Percentiles rank a stretch among this genome's conserved stretches.
phyloP scores from a whole-genome alignment of 2,888 invertebrate species.

The Ophion ventricosus region DNA sequence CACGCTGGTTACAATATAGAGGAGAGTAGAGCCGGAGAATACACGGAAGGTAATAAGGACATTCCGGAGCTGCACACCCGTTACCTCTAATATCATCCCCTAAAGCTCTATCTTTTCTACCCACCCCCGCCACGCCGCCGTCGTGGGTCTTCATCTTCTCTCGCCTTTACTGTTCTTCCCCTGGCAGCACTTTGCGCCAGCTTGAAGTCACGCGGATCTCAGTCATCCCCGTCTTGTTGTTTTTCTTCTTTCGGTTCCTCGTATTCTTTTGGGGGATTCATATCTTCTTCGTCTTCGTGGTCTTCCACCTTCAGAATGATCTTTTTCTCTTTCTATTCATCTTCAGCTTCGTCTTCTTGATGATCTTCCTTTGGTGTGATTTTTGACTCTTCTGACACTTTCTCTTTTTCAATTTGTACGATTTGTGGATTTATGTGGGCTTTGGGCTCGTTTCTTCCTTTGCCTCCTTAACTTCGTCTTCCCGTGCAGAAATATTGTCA shows the following conservation, averaged over 20 bases:
- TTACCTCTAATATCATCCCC: slow-evolving; percentile 77
- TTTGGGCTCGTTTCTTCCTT: no score
- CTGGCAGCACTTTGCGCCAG: slow-evolving; percentile 28
- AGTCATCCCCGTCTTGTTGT: slow-evolving; percentile 13
- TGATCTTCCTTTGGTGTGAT: no score
- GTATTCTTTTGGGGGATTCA: no score
- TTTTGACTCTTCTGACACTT: no score
- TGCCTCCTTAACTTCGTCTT: no score
- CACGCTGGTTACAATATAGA: slow-evolving; percentile 71
- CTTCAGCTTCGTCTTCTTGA: no score
- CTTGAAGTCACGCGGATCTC: slow-evolving; percentile 45
- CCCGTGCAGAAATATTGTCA: no score
- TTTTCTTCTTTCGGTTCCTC: neutral
- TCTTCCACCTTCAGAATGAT: no score
- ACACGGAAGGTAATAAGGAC: slow-evolving; percentile 77
- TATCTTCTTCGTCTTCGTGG: no score
- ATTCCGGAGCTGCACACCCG: slow-evolving; percentile 71
- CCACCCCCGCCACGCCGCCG: slow-evolving; percentile 7
- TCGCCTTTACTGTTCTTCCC: slow-evolving; percentile 35
- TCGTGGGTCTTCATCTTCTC: neutral
- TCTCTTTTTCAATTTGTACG: no score
- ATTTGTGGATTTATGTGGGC: no score
- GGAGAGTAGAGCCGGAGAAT: slow-evolving; percentile 69
- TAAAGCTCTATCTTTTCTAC: slow-evolving; percentile 49
- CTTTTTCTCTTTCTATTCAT: no score